Percentiles rank a stretch among this genome's conserved stretches.
These are phyloP conservation scores for Nymphalis urticae DNA, from an alignment of 2,888 invertebrate genomes.

Conservation along the genomic window DNA sequence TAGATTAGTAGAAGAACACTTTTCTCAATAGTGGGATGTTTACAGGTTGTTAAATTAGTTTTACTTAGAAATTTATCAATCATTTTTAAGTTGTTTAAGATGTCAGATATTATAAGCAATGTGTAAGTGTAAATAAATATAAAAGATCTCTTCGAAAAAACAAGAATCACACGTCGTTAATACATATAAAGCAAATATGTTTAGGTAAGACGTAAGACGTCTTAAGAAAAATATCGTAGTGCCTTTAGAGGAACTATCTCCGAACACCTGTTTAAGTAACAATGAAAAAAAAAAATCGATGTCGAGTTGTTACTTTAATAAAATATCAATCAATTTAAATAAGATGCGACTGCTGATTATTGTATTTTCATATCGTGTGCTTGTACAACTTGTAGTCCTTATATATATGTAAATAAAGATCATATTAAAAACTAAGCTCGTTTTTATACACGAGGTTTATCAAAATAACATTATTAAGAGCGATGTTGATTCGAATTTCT, in stretches of 20 bases:
- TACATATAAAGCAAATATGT: constrained; percentile 1
- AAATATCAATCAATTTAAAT: constrained; percentile 40
- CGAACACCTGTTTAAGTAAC: constrained; percentile 19
- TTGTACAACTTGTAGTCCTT: constrained; percentile 23
- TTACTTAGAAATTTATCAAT: too few species aligned
- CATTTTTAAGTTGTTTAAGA: too few species aligned
- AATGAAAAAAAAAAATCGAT: constrained; percentile 20
- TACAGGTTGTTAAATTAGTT: too few species aligned
- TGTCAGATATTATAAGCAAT: too few species aligned
- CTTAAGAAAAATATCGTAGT: constrained; percentile 24
- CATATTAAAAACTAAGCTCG: constrained; percentile 4
- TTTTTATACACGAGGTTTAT: constrained; percentile 27
- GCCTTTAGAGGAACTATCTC: constrained; percentile 13
- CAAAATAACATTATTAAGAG: constrained; percentile 42
- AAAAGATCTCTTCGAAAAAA: neutral
- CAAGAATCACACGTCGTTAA: neutral
- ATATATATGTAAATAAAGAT: constrained; percentile 6
- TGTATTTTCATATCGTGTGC: constrained; percentile 10
- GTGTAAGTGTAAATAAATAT: neutral
- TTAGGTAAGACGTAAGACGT: neutral
- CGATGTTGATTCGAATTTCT: constrained; percentile 43
- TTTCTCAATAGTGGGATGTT: too few species aligned
- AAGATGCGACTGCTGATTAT: constrained; percentile 27
- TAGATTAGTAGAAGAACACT: too few species aligned
- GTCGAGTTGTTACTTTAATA: constrained; percentile 34